Base-by-base conservation (phyloP, 2,113 vertebrate genomes). In the Callipepla squamata region DNA sequence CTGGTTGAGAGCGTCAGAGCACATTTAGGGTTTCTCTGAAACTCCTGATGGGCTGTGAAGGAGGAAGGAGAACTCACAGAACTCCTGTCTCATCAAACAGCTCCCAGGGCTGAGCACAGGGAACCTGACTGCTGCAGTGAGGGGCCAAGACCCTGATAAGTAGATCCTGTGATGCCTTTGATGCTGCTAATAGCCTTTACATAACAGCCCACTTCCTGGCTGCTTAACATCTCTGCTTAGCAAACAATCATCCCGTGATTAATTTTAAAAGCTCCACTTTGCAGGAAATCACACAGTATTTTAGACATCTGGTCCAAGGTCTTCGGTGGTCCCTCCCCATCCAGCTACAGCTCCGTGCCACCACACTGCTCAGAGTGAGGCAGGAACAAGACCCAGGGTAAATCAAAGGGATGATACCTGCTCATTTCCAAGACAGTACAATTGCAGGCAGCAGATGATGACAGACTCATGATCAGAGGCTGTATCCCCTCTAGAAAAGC, bases 111-210 rank as follows among this genome's bases (percentile, higher is more conserved):
- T 92, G 25, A 80, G 59, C 62, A 55, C 69, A 32, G 13, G 59
- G 50, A 81, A 10, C 34, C 53, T 26, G 23, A 20, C 55, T 78
- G 13, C 36, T 13, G 96, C 61, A 63, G 36, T 17, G 6, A 7
- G 0, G 14, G 30, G 69, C 9, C 8, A 3, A 91, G 90, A n/a
- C 53, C 55, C 80, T 4, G 40, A 62, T 62, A 36, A 85, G 80
- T 30, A 69, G 92, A 92, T 26, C 74, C 83, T 58, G 30, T 2
- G 4, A 38, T 2, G n/a, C 53, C 69, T 94, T 85, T 89, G 92
- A 79, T 76, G 95, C 84, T 50, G 86, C 74, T 87, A 81, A 91
- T 70, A 80, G 80, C 78, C 67, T 9, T 92, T 87, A 51, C 21
- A 9, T 42, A 92, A 93, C 17, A 8, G 58, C 48, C 81, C 6